These are phyloP conservation scores for Helleia helle DNA, from an alignment of 2,888 invertebrate genomes.

Conservation along the genomic window DNA sequence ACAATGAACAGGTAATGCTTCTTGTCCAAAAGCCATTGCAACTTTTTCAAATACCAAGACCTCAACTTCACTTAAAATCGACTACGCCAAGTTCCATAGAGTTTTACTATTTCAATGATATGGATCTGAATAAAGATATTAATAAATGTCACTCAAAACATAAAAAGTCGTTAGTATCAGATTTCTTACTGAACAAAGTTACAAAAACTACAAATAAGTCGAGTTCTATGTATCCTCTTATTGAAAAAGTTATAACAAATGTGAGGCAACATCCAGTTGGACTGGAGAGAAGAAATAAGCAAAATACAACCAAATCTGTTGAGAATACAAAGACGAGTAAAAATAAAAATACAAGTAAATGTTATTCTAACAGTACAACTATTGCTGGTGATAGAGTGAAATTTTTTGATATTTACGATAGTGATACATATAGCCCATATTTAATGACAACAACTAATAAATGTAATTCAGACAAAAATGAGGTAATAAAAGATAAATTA, in stretches of 20 bases:
- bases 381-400: slow-evolving; percentile 44
- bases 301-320: no score
- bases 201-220: no score
- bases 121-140: background rate
- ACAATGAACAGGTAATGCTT: background rate
- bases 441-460: background rate
- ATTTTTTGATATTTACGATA: slow-evolving; percentile 58
- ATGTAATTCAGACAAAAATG: no score
- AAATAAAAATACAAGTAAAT: slow-evolving; percentile 8
- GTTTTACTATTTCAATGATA: slow-evolving; percentile 53
- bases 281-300: no score
- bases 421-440: slow-evolving; percentile 26
- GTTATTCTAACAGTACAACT: slow-evolving; percentile 3
- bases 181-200: slow-evolving; percentile 12
- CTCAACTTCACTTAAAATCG: slow-evolving; percentile 7
- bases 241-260: no score
- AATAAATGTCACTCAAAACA: background rate
- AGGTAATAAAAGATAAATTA: no score
- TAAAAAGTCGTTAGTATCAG: background rate
- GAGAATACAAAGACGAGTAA: no score
- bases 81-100: slow-evolving; percentile 51
- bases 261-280: no score
- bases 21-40: slow-evolving; percentile 5
- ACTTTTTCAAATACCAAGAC: background rate
- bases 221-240: no score